Evolutionary conservation across 2,888 invertebrate species (phyloP).

Genomic region (Vannuccia rotundouncinata): DNA sequence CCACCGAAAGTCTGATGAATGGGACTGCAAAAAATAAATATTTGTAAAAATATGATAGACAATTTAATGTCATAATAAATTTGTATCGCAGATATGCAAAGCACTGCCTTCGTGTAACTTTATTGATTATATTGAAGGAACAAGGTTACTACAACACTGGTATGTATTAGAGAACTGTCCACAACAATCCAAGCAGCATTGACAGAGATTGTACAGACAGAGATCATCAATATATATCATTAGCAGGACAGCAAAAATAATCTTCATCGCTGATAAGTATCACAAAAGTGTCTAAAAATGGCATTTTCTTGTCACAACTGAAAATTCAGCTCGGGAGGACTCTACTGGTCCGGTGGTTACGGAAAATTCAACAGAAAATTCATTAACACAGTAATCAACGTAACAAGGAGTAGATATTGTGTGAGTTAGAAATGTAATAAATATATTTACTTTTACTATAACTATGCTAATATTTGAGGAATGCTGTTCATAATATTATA

Average conservation of each 20-base stretch:
- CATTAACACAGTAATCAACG: neutral
- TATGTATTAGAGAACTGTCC: neutral
- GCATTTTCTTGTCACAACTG: neutral
- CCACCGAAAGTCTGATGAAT: neutral
- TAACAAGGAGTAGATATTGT: neutral
- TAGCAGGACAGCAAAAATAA: neutral
- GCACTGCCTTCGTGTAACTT: neutral
- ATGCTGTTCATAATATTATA: no score
- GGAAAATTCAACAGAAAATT: neutral
- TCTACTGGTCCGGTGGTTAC: neutral
- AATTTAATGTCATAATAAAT: neutral
- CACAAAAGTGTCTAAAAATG: neutral
- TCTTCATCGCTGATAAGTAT: neutral
- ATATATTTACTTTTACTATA: neutral
- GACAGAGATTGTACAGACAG: neutral
- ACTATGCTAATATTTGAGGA: neutral
- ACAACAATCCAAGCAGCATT: neutral
- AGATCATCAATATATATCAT: neutral
- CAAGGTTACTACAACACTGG: no score
- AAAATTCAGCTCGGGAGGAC: neutral
- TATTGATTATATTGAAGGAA: neutral
- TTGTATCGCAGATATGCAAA: neutral
- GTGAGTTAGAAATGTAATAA: neutral
- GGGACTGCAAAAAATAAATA: neutral
- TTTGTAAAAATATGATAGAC: neutral